Conservation (phyloP, 2,888 invertebrate genomes). For the Amiota minor region DNA sequence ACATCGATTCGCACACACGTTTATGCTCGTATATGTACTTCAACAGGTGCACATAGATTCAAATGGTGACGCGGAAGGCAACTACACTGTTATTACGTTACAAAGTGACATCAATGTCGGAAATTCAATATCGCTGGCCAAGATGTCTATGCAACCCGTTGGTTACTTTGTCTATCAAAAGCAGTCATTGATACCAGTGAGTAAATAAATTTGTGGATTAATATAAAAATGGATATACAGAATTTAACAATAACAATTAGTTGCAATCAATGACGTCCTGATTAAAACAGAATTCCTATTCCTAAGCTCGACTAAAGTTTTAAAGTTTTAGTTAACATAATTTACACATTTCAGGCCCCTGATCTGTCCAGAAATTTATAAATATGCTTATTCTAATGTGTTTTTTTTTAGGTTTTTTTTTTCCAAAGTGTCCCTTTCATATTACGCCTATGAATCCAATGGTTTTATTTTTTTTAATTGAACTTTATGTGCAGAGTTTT, state of each 20-base stretch:
- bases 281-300: no score
- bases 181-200: conserved; percentile 77
- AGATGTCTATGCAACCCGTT: conserved; percentile 84
- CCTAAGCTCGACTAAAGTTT: no score
- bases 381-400: no score
- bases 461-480: no score
- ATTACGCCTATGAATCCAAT: no score
- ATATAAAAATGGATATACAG: neutral
- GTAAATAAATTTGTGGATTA: neutral
- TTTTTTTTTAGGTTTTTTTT: no score
- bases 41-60: conserved; percentile 86
- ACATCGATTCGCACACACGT: neutral
- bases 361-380: no score
- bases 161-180: conserved; percentile 82
- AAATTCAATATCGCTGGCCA: conserved; percentile 69
- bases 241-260: neutral
- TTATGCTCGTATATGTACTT: neutral
- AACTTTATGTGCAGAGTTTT: no score
- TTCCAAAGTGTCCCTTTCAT: no score
- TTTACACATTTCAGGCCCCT: no score
- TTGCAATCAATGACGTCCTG: neutral
- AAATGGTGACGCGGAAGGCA: conserved; percentile 93
- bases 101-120: conserved; percentile 76
- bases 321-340: no score
- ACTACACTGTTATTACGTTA: conserved; percentile 89